Percentiles rank a stretch among this genome's conserved stretches.
Evolutionary conservation across 2,797 vertebrate species (phyloP).

Genomic region (Sparidentex hasta): DNA sequence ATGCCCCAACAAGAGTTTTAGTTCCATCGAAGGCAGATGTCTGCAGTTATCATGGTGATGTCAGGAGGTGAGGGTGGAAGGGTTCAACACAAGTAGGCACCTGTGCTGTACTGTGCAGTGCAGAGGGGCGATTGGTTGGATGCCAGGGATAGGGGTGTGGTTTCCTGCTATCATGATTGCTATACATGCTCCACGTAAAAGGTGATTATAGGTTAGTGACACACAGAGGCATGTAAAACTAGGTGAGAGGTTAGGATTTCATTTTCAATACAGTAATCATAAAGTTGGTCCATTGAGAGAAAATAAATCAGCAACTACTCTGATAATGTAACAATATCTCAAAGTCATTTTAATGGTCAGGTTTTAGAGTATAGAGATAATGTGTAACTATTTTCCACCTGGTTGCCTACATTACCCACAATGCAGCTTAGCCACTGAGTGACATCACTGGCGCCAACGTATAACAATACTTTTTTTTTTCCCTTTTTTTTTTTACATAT

Average conservation of each 20-base stretch:
- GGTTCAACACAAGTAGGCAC: conserved; percentile 53
- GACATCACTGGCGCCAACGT: too few species aligned
- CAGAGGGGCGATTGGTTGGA: conserved; percentile 35
- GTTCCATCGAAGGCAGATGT: not conserved
- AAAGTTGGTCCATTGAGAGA: not conserved
- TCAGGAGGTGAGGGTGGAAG: conserved; percentile 13
- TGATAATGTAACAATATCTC: too few species aligned
- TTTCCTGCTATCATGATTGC: conserved; percentile 20
- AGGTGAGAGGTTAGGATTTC: too few species aligned
- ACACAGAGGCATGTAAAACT: not conserved
- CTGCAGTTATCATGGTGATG: conserved; percentile 26
- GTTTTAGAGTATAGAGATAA: too few species aligned
- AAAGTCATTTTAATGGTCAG: too few species aligned
- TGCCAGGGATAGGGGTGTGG: conserved; percentile 44
- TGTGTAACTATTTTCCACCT: too few species aligned
- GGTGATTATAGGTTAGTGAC: conserved; percentile 33
- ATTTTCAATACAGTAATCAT: not conserved
- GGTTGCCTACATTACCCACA: too few species aligned
- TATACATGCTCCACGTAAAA: conserved; percentile 14
- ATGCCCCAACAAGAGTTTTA: conserved; percentile 18
- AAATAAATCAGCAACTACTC: too few species aligned
- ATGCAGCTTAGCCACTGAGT: too few species aligned
- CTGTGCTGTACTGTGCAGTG: conserved; percentile 34
- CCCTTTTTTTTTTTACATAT: too few species aligned
- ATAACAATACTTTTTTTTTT: too few species aligned